A percentile compares a stretch with the other conserved stretches of the same genome.
Conservation (phyloP, 2,888 invertebrate species). For the Incurvaria masculella region DNA sequence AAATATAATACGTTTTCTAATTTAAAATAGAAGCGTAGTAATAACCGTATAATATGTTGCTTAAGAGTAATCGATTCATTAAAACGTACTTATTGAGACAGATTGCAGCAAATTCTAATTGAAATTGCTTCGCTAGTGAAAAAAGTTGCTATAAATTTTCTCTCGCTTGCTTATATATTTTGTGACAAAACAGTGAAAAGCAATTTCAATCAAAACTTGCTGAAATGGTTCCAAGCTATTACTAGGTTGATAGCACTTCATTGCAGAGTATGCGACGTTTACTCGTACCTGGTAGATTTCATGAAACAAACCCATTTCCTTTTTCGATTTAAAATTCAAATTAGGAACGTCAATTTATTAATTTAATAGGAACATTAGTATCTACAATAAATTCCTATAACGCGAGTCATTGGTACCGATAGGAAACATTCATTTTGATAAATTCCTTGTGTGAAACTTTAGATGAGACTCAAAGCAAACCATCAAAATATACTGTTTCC, state of each 20-base stretch:
- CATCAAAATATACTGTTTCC: too few species aligned
- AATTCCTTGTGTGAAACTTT: too few species aligned
- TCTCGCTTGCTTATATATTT: too few species aligned
- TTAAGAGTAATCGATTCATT: background rate
- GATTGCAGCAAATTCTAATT: background rate
- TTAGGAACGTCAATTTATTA: background rate
- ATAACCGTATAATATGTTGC: background rate
- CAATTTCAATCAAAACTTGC: background rate
- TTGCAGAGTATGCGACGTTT: too few species aligned
- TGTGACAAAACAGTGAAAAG: too few species aligned
- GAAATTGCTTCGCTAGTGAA: too few species aligned
- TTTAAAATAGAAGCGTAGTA: constrained; percentile 47
- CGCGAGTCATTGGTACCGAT: background rate
- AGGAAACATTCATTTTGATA: background rate
- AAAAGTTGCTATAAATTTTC: too few species aligned
- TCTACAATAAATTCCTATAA: background rate
- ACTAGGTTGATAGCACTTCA: background rate
- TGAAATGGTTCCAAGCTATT: background rate
- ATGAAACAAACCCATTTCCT: background rate
- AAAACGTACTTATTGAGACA: background rate
- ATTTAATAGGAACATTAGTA: background rate
- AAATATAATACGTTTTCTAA: constrained; percentile 52
- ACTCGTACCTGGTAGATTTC: background rate
- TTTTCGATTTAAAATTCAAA: background rate
- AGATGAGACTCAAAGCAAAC: too few species aligned